Evolutionary conservation across 2,113 vertebrate genomes (phyloP).

Genomic region (Oncorhynchus kisutch): DNA sequence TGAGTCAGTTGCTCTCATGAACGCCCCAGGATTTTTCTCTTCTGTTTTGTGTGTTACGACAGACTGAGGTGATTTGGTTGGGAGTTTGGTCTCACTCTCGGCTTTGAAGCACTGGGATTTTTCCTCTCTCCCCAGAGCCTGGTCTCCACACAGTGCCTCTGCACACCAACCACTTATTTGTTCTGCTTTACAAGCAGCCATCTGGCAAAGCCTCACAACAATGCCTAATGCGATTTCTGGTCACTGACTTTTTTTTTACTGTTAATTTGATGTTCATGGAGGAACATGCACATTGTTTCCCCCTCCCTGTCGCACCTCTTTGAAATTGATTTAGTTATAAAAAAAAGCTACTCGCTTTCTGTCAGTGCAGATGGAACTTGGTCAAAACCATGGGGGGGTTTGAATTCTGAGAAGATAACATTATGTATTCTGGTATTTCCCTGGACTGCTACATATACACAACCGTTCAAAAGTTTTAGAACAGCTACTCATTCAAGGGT

Average conservation of each 20-base stretch:
- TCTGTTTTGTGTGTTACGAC: conserved; percentile 27
- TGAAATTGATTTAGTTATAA: background rate
- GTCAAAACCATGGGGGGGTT: no score
- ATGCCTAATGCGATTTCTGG: conserved; percentile 57
- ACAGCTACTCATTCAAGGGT: no score
- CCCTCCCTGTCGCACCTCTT: background rate
- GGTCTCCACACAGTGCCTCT: conserved; percentile 40
- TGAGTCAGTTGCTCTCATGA: conserved; percentile 1
- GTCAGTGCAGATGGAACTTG: background rate
- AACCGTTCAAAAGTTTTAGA: no score
- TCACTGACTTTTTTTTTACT: background rate
- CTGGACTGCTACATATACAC: no score
- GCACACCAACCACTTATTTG: conserved; percentile 38
- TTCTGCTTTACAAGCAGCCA: conserved; percentile 45
- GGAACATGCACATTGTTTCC: background rate
- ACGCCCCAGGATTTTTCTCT: conserved; percentile 24
- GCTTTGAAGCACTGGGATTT: conserved; percentile 42
- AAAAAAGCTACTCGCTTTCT: background rate
- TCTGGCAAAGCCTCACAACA: conserved; percentile 60
- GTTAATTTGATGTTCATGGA: conserved; percentile 31
- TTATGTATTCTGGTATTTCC: no score
- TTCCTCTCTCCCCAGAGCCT: conserved; percentile 23
- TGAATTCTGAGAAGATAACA: no score
- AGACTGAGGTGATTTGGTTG: conserved; percentile 40
- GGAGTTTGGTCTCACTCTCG: conserved; percentile 28